These are phyloP conservation scores for Echeneis naucrates DNA, from an alignment of 2,797 vertebrate species.

Conservation along the genomic window DNA sequence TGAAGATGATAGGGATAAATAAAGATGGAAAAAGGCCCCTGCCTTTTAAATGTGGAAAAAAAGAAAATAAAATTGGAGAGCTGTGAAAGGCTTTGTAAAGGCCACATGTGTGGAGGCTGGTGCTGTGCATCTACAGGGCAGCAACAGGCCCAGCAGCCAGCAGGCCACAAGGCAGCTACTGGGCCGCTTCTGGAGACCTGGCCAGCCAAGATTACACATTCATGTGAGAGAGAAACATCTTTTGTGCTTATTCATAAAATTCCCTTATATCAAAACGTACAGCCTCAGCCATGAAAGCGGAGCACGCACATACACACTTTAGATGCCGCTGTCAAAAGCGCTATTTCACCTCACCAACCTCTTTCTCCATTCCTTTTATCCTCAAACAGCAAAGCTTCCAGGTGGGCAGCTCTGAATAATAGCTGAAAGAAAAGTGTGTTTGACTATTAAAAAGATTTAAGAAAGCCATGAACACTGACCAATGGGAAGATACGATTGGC, in stretches of 20 bases:
- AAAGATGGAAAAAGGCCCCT: slow-evolving; percentile 30
- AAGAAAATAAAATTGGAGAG: neutral
- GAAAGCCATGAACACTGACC: slow-evolving; percentile 23
- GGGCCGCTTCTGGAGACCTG: slow-evolving; percentile 7
- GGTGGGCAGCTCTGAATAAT: slow-evolving; percentile 54
- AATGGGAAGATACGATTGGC: slow-evolving; percentile 28
- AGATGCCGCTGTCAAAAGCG: slow-evolving; percentile 17
- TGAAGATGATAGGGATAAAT: slow-evolving; percentile 43
- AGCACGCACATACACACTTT: neutral
- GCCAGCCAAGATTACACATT: neutral
- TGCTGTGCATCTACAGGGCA: slow-evolving; percentile 22
- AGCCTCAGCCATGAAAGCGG: slow-evolving; percentile 15
- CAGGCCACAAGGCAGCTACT: slow-evolving; percentile 18
- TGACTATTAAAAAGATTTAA: slow-evolving; percentile 18
- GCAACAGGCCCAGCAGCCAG: slow-evolving; percentile 8
- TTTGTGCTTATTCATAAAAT: slow-evolving; percentile 4
- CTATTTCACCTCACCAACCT: slow-evolving; percentile 37
- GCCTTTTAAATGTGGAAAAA: slow-evolving; percentile 65
- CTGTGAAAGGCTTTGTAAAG: slow-evolving; percentile 38
- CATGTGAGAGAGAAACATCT: slow-evolving; percentile 1
- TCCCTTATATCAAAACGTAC: neutral
- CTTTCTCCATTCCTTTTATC: slow-evolving; percentile 42
- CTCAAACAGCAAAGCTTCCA: slow-evolving; percentile 34
- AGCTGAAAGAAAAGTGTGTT: slow-evolving; percentile 23
- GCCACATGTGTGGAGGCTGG: slow-evolving; percentile 40